Conservation (phyloP, 1,140 invertebrate genomes). For the Portunus trituberculatus region DNA sequence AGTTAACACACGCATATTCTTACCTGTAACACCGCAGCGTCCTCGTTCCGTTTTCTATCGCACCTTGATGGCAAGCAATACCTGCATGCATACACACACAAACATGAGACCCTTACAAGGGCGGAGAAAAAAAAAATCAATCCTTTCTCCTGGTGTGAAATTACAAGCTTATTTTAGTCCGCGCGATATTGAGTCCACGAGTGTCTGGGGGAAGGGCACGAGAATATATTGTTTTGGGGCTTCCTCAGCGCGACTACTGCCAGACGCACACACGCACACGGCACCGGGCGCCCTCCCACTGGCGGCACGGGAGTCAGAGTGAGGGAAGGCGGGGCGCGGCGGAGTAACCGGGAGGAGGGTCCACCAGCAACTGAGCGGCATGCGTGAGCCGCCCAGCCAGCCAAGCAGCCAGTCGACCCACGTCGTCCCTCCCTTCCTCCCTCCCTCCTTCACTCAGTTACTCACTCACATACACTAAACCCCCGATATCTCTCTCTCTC, state of each 20-base stretch:
- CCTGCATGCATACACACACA: background rate
- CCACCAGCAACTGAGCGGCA: constrained; percentile 8
- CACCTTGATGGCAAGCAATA: background rate
- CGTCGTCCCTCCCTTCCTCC: no score
- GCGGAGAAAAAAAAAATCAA: background rate
- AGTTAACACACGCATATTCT: background rate
- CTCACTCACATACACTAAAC: background rate
- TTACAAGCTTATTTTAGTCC: background rate
- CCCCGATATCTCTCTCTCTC: no score
- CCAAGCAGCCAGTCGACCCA: background rate
- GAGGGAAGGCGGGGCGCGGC: constrained; percentile 14
- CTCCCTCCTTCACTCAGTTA: no score
- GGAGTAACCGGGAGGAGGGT: background rate
- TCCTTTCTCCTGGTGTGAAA: background rate
- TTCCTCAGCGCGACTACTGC: background rate
- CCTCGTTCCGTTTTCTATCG: background rate
- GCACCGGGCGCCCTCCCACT: background rate
- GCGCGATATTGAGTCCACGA: background rate
- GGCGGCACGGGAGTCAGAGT: background rate
- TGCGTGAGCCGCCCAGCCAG: background rate
- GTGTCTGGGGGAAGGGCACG: background rate
- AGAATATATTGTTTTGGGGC: background rate
- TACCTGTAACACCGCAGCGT: background rate
- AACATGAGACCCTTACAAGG: background rate
- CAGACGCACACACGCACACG: constrained; percentile 16